Conservation (phyloP, 1,140 invertebrate species). For the Pteromalus puparum region DNA sequence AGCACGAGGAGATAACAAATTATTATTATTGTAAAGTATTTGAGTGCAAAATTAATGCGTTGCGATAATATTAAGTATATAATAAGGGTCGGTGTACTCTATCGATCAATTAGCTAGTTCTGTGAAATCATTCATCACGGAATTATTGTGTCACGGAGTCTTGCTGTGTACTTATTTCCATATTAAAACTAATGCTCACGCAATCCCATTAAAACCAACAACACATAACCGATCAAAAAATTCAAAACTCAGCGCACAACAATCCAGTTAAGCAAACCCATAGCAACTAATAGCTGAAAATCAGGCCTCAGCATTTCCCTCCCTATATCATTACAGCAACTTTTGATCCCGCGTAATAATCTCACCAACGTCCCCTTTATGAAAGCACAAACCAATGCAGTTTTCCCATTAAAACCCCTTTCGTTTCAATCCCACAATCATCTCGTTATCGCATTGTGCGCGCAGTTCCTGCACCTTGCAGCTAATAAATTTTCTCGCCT, state of each 20-base stretch:
- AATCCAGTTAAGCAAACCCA: background rate
- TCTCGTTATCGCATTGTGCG: conserved; percentile 32
- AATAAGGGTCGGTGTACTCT: too few species aligned
- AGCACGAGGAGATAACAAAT: background rate
- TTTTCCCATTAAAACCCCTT: background rate
- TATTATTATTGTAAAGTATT: too few species aligned
- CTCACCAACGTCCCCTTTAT: background rate
- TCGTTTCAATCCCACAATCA: background rate
- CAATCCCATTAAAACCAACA: background rate
- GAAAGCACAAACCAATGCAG: background rate
- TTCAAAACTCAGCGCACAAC: background rate
- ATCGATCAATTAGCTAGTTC: too few species aligned
- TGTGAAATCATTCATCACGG: too few species aligned
- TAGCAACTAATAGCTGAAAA: background rate
- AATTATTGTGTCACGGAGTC: too few species aligned
- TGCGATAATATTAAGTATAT: too few species aligned
- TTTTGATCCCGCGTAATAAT: background rate
- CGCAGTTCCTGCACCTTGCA: background rate
- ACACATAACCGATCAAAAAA: too few species aligned
- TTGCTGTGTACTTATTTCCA: too few species aligned
- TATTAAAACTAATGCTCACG: too few species aligned
- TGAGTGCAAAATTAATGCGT: too few species aligned
- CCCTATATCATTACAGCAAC: background rate
- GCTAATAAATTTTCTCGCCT: conserved; percentile 38
- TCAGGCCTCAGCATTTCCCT: background rate